phyloP scores from a whole-genome alignment of 1,140 invertebrate genomes.

The fruit fly (Drosophila melanogaster) region DNA sequence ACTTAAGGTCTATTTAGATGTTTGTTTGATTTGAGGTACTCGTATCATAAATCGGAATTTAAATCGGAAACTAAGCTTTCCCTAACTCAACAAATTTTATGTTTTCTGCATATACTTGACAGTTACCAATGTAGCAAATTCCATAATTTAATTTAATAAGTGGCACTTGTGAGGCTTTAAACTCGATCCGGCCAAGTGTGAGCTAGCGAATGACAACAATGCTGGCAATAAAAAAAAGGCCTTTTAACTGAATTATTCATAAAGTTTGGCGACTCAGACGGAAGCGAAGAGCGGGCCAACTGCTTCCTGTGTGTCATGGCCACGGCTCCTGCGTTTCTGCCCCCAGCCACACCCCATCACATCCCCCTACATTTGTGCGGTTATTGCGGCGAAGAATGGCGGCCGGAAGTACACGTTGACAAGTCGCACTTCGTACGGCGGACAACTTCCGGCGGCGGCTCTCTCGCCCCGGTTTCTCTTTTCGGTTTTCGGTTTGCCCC shows the following conservation, averaged over 20 bases:
- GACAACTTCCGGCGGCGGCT: constrained; percentile 71
- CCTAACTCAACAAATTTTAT: no score
- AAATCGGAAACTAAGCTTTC: background rate
- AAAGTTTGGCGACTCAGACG: constrained; percentile 58
- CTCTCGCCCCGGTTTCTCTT: constrained; percentile 24
- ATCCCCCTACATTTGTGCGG: constrained; percentile 37
- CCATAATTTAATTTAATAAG: constrained; percentile 30
- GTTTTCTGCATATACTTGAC: no score
- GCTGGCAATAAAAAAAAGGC: constrained; percentile 34
- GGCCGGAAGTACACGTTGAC: constrained; percentile 83
- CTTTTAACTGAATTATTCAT: constrained; percentile 75
- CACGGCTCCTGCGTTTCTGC: constrained; percentile 18
- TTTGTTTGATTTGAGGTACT: background rate
- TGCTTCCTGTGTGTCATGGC: constrained; percentile 55
- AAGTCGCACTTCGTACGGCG: constrained; percentile 83
- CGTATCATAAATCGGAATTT: background rate
- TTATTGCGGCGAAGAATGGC: constrained; percentile 70
- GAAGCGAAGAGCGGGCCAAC: constrained; percentile 11
- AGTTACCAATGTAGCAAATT: constrained; percentile 7
- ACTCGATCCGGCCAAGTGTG: constrained; percentile 16
- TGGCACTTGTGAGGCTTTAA: constrained; percentile 26
- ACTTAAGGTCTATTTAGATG: background rate
- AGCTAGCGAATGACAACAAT: constrained; percentile 36
- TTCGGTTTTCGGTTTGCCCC: constrained; percentile 28
- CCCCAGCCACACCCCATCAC: background rate